phyloP scores from a whole-genome alignment of 2,113 vertebrate species.

The Gopherus evgoodei region DNA sequence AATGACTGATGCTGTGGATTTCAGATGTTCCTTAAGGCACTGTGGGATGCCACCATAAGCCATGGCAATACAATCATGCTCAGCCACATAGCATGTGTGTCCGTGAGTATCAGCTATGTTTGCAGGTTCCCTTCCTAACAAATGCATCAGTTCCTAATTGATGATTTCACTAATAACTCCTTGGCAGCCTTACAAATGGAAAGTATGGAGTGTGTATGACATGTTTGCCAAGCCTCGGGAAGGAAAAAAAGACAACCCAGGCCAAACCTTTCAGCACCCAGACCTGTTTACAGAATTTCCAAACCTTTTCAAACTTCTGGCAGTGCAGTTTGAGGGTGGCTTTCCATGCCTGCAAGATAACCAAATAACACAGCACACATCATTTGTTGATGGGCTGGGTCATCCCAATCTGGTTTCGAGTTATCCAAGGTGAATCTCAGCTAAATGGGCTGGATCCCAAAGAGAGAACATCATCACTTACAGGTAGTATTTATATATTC shows the following conservation, averaged over 20 bases:
- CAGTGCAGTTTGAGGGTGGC: background rate
- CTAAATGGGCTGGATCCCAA: constrained; percentile 14
- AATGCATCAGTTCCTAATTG: background rate
- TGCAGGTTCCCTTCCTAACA: background rate
- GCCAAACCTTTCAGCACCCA: background rate
- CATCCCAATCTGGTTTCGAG: background rate
- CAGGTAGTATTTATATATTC: constrained; percentile 62
- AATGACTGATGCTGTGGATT: background rate
- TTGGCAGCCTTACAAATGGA: background rate
- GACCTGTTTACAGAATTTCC: background rate
- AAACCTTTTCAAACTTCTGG: background rate
- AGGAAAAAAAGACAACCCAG: background rate
- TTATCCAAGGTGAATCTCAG: constrained; percentile 61
- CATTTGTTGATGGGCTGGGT: background rate
- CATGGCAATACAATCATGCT: background rate
- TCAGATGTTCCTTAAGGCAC: background rate
- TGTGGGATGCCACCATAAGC: background rate
- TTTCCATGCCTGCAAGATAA: background rate
- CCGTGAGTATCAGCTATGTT: background rate
- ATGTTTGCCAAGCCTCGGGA: background rate
- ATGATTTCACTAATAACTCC: background rate
- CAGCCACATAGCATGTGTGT: background rate
- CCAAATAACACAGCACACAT: background rate
- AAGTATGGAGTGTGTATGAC: fast-evolving
- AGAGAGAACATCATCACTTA: constrained; percentile 39